Evolutionary conservation across 2,797 vertebrate genomes (phyloP).

Genomic region (Anguilla obscura): DNA sequence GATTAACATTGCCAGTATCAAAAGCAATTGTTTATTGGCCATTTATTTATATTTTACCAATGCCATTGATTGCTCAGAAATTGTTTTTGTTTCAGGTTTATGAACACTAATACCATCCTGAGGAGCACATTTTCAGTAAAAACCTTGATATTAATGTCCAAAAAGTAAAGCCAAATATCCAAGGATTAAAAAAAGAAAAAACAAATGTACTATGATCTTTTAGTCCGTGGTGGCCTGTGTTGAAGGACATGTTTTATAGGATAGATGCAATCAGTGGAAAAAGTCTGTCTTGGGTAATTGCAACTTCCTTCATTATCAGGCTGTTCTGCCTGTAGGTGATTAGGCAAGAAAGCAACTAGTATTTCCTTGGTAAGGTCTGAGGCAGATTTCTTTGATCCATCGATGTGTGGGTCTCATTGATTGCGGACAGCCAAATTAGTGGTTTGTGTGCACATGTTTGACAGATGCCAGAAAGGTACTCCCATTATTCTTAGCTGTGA

Average conservation of each 20-base stretch:
- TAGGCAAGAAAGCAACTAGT: background rate
- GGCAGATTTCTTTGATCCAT: background rate
- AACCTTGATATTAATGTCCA: background rate
- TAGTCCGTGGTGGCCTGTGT: background rate
- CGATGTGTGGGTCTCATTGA: background rate
- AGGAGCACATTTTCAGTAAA: background rate
- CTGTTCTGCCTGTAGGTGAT: background rate
- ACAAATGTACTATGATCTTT: background rate
- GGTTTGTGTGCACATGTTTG: constrained; percentile 10
- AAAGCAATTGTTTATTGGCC: background rate
- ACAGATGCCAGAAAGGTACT: constrained; percentile 1
- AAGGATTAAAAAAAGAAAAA: background rate
- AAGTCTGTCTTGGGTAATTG: constrained; percentile 6
- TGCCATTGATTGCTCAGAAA: background rate
- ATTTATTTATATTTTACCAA: background rate
- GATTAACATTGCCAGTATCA: background rate
- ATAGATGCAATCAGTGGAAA: background rate
- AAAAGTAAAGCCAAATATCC: background rate
- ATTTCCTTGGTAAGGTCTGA: background rate
- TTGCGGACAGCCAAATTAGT: background rate
- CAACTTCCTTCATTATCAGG: background rate
- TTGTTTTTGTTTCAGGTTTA: background rate
- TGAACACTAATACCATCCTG: background rate
- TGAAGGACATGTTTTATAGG: background rate
- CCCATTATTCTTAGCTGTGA: background rate